Evolutionary conservation across 1,140 invertebrate genomes (phyloP).

Genomic region (Drosophila watanabei): DNA sequence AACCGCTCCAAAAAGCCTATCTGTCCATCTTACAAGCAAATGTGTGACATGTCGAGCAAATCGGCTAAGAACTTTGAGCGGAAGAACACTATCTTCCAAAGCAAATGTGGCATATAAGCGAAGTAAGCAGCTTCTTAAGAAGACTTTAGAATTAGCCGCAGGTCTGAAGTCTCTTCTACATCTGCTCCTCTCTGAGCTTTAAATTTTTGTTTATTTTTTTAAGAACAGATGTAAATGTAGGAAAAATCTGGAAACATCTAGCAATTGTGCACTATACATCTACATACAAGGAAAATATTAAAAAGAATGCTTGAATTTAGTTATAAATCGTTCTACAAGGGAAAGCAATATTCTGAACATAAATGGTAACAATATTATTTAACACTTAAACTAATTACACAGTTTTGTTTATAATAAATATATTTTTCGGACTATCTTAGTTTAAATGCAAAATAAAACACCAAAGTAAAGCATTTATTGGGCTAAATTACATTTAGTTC

Average conservation of each 20-base stretch:
- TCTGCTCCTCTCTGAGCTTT: not conserved
- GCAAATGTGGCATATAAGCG: slow-evolving; percentile 5
- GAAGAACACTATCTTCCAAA: slow-evolving; percentile 8
- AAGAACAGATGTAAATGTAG: not conserved
- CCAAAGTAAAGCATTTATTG: too few relatives aligned
- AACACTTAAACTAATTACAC: too few relatives aligned
- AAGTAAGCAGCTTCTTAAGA: slow-evolving; percentile 20
- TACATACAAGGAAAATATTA: not conserved
- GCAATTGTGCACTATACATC: not conserved
- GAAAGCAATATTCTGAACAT: too few relatives aligned
- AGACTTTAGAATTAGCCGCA: not conserved
- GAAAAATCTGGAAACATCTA: not conserved
- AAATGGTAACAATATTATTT: too few relatives aligned
- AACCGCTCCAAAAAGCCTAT: slow-evolving; percentile 26
- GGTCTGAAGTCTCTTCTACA: not conserved
- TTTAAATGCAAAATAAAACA: too few relatives aligned
- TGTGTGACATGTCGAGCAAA: slow-evolving; percentile 67
- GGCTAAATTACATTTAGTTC: too few relatives aligned
- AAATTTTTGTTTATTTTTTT: not conserved
- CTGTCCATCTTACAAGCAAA: slow-evolving; percentile 64
- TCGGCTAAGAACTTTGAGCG: slow-evolving; percentile 26
- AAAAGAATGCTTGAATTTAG: not conserved
- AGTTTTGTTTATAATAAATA: too few relatives aligned
- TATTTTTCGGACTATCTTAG: too few relatives aligned
- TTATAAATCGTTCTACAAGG: too few relatives aligned